Percentiles rank a stretch among this genome's conserved stretches.
Conservation (phyloP, 1,140 invertebrate genomes). For the Dreissena polymorpha region DNA sequence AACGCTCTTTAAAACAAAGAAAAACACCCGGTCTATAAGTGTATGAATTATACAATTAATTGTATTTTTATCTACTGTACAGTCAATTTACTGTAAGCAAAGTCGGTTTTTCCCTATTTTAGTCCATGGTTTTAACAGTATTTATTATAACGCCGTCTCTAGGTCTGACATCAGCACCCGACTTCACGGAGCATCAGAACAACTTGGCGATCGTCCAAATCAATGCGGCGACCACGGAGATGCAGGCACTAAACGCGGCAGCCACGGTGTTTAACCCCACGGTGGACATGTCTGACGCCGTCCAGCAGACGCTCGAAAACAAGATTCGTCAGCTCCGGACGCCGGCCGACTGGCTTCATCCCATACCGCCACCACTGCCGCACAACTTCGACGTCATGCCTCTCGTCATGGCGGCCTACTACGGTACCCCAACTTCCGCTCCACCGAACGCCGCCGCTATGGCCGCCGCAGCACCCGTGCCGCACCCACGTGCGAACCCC, state of each 20-base stretch:
- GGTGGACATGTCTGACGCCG: constrained; percentile 35
- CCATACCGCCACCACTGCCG: constrained; percentile 42
- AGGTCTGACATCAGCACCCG: constrained; percentile 3
- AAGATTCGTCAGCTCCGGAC: constrained; percentile 42
- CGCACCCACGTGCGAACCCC: not conserved
- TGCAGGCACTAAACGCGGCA: not conserved
- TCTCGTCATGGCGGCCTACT: constrained; percentile 37
- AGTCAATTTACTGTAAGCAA: no score
- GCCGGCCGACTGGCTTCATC: constrained; percentile 38
- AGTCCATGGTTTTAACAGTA: no score
- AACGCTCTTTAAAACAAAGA: no score
- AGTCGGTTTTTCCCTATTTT: no score
- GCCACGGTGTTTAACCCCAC: constrained; percentile 30
- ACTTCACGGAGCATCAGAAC: constrained; percentile 36
- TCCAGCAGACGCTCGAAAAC: constrained; percentile 33
- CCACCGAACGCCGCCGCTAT: not conserved
- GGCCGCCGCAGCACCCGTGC: not conserved
- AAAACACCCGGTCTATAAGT: no score
- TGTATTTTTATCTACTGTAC: no score
- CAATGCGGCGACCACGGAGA: constrained; percentile 35
- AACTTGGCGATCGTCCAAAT: constrained; percentile 43
- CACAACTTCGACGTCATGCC: constrained; percentile 34
- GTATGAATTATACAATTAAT: no score
- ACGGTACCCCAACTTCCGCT: constrained; percentile 8
- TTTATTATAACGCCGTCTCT: no score